phyloP scores from a whole-genome alignment of 2,113 vertebrate species.

The Amazona vittata region DNA sequence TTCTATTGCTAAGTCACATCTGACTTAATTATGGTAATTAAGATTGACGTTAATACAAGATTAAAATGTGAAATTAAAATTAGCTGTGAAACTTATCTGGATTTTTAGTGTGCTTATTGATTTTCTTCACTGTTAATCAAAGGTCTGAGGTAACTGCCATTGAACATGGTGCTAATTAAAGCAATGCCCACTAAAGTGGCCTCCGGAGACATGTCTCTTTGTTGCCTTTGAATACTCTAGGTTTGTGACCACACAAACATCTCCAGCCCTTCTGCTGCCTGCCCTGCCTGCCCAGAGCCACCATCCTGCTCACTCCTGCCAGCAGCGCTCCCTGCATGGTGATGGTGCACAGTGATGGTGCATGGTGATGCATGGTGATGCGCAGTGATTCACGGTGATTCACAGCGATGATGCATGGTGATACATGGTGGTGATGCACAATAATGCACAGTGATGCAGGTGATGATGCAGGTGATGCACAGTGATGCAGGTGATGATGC shows the following conservation, averaged over 20 bases:
- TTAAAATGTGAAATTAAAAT: slow-evolving; percentile 79
- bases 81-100: slow-evolving; percentile 71
- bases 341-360: fast-evolving
- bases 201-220: neutral
- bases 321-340: fast-evolving
- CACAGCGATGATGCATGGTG: neutral
- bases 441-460: neutral
- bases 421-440: neutral
- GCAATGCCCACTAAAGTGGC: slow-evolving; percentile 35
- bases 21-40: slow-evolving; percentile 79
- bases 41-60: slow-evolving; percentile 75
- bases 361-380: fast-evolving
- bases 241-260: neutral
- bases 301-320: fast-evolving
- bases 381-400: fast-evolving
- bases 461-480: neutral
- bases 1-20: slow-evolving; percentile 47
- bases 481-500: neutral
- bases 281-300: neutral
- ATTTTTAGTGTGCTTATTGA: slow-evolving; percentile 73
- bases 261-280: neutral
- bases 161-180: slow-evolving; percentile 57
- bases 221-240: neutral
- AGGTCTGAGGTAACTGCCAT: slow-evolving; percentile 62
- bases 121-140: slow-evolving; percentile 72